These are phyloP conservation scores for Gorilla gorilla DNA, from an alignment of 2,113 vertebrate genomes.

Conservation along the genomic window DNA sequence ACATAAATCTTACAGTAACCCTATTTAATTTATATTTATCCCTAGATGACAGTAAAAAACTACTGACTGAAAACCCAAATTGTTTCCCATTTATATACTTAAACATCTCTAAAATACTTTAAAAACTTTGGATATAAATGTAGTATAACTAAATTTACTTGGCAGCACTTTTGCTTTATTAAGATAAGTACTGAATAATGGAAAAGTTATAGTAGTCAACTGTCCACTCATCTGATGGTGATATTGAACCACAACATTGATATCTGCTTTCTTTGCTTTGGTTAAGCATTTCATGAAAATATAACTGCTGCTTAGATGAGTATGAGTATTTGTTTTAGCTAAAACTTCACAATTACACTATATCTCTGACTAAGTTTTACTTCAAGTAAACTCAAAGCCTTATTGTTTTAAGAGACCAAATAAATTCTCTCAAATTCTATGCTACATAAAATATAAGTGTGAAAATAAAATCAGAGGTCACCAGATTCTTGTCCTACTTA, in stretches of 20 bases:
- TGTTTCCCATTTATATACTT: not conserved
- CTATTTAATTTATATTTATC: slow-evolving; percentile 4
- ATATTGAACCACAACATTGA: not conserved
- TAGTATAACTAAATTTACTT: not conserved
- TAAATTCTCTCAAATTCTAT: not conserved
- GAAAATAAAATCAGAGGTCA: not conserved
- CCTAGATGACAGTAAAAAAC: not conserved
- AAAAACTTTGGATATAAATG: not conserved
- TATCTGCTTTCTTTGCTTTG: not conserved
- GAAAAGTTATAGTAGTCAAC: not conserved
- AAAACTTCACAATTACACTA: not conserved
- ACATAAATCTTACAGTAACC: not conserved
- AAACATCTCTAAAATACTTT: not conserved
- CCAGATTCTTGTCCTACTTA: not conserved
- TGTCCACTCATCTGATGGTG: not conserved
- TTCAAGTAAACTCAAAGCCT: not conserved
- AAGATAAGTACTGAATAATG: not conserved
- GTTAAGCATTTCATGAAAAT: not conserved
- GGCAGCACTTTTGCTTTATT: not conserved
- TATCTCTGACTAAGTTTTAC: not conserved
- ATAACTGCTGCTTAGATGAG: not conserved
- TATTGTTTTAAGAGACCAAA: not conserved
- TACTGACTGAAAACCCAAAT: not conserved
- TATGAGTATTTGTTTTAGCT: not conserved
- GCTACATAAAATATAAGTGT: not conserved